phyloP scores from a whole-genome alignment of 2,888 invertebrate genomes.

The Leptinotarsa rubiginosa region DNA sequence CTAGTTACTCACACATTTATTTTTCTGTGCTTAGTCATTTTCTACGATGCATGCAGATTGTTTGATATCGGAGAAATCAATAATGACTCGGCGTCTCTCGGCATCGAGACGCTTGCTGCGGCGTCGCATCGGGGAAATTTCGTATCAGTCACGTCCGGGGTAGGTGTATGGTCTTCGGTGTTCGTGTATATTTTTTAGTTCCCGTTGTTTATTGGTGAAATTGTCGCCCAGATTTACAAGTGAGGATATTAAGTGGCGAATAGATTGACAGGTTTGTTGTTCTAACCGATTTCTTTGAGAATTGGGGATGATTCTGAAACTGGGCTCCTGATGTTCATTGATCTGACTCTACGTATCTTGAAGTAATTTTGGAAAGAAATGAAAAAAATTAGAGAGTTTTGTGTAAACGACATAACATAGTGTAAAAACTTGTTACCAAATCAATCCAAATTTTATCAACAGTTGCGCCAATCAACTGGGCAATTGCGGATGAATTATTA shows the following conservation, averaged over 20 bases:
- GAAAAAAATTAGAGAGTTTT: neutral
- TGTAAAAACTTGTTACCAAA: too few species aligned
- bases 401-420: too few species aligned
- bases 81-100: constrained; percentile 54
- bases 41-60: neutral
- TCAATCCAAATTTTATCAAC: too few species aligned
- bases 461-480: too few species aligned
- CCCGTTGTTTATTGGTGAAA: neutral
- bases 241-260: neutral
- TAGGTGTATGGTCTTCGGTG: neutral
- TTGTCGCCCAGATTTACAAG: neutral
- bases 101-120: constrained; percentile 44
- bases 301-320: neutral
- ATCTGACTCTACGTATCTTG: neutral
- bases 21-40: neutral
- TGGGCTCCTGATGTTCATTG: neutral
- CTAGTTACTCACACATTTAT: too few species aligned
- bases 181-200: neutral
- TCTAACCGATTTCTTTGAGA: neutral
- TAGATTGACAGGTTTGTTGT: neutral
- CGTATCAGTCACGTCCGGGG: constrained; percentile 13
- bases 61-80: constrained; percentile 54
- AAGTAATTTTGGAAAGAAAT: neutral
- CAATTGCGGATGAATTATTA: too few species aligned
- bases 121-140: constrained; percentile 52